Evolutionary conservation across 2,888 invertebrate species (phyloP), one percentile per base, ranked within the genome.

Genomic region (Drosophila kanekoi): DNA sequence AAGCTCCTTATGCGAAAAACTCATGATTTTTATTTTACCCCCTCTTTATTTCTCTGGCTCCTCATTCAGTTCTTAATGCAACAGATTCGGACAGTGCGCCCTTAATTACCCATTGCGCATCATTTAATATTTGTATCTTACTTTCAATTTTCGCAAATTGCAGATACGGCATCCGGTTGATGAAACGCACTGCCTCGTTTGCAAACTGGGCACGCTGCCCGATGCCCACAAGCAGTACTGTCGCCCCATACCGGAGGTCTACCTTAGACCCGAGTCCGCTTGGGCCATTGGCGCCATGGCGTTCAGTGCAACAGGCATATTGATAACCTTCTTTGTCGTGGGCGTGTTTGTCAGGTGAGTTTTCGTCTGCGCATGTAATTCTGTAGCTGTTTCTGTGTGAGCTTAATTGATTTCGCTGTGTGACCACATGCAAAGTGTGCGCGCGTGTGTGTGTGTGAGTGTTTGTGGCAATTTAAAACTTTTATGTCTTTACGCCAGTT

Each of bases 251-350:
- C 96, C 97, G 0, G 97, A 97, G 92, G 95, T 96, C 60, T 97
- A 96, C 91, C 93, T 97, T 66, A 93, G 95, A 18, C 95, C 96
- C 11, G 96, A 96, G 90, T 97, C 97, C 72, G 96, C 96, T 49
- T 97, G 98, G 96, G 98, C 98, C 4, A 97, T 98, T 67, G 98
- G 97, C 0, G 98, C 98, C 11, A 97, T 98, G 96, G 95, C 96
- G 10, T 95, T 98, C 90, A 96, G 97, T 35, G 95, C 96, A 9
- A 94, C 96, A 0, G 98, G 99, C 14, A 96, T 98, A 77, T 92
- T 97, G 56, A 94, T 97, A 68, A 98, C 96, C 40, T 92, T 95
- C 92, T 96, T 96, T 91, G 96, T 97, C 4, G 94, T 95, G 58
- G 94, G 95, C 8, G 96, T 98, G 18, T 98, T 98, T 93, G 93